Evolutionary conservation across 2,797 vertebrate genomes (phyloP).

Genomic region (Pseudocheirus occidentalis): DNA sequence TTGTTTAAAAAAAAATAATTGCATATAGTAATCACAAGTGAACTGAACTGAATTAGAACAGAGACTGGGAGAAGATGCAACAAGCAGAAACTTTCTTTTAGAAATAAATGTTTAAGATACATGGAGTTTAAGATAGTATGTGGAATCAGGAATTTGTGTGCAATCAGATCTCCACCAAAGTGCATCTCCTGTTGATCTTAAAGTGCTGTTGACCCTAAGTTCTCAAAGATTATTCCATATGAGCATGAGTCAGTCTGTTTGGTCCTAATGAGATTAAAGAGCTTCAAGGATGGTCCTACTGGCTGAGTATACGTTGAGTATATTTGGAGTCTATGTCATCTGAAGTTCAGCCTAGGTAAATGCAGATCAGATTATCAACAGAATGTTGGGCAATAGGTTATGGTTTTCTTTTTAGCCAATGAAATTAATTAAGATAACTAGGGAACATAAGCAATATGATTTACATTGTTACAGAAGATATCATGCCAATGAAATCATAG

Average conservation of each 20-base stretch:
- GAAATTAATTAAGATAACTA: neutral
- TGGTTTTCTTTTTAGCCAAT: neutral
- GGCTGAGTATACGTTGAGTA: neutral
- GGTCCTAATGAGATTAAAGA: neutral
- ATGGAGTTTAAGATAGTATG: conserved; percentile 60
- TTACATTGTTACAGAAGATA: neutral
- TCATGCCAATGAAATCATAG: neutral
- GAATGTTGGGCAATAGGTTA: neutral
- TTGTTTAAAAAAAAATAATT: conserved; percentile 66
- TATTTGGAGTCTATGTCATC: neutral
- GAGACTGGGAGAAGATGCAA: conserved; percentile 26
- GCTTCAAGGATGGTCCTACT: neutral
- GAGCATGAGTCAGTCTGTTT: neutral
- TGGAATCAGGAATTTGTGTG: conserved; percentile 64
- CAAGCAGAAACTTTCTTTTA: conserved; percentile 59
- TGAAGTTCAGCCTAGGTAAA: neutral
- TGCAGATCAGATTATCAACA: neutral
- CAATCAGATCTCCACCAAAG: neutral
- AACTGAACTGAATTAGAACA: conserved; percentile 71
- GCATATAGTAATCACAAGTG: conserved; percentile 66
- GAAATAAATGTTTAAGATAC: conserved; percentile 67
- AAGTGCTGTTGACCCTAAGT: neutral
- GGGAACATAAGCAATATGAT: neutral
- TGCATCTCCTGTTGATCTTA: neutral
- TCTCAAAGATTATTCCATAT: neutral